Base-by-base conservation (phyloP, 2,797 vertebrate genomes). In the Esox masquinongy region DNA sequence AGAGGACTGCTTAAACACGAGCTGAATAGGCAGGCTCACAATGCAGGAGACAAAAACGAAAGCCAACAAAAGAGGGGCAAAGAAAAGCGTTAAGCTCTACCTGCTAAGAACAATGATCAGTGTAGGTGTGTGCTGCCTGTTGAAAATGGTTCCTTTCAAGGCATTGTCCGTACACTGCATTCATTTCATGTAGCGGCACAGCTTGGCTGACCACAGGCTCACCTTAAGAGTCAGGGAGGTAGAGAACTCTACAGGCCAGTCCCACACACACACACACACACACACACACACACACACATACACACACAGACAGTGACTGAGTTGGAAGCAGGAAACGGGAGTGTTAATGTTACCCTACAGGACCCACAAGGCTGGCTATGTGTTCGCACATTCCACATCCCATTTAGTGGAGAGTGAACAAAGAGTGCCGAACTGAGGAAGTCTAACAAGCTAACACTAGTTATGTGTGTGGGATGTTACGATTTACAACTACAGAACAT, bases 91-190 rank as follows among this genome's bases (percentile, higher is more conserved):
- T 83, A 83, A 85, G 88, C 88, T 91, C 80, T 77, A 78, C 82
- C 84, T 90, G 84, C 80, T 80, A 66, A 85, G 82, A 85, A 92
- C 89, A 94, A 92, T 92, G 81, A 39, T 47, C 73, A 80, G 63
- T 77, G 36, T 87, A 88, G 91, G 86, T 84, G 87, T 87, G 85
- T 86, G 81, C 84, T 74, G 85, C 81, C 78, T 88, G 78, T 87
- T 90, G 87, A 88, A 88, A 91, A 83, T 70, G 24, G 36, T 74
- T 82, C 76, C 84, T 83, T 85, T 82, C 85, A 79, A 85, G 75
- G 49, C 72, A 92, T 91, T 92, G 89, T 93, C 86, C 69, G 74
- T 73, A 70, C 74, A n/a, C 61, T 68, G 78, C 80, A 84, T 90
- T 92, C 85, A 87, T 88, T 88, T 91, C 84, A 66, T 84, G 83